These are phyloP conservation scores for Pentalonia nigronervosa DNA, from an alignment of 1,140 invertebrate species.

Conservation along the genomic window DNA sequence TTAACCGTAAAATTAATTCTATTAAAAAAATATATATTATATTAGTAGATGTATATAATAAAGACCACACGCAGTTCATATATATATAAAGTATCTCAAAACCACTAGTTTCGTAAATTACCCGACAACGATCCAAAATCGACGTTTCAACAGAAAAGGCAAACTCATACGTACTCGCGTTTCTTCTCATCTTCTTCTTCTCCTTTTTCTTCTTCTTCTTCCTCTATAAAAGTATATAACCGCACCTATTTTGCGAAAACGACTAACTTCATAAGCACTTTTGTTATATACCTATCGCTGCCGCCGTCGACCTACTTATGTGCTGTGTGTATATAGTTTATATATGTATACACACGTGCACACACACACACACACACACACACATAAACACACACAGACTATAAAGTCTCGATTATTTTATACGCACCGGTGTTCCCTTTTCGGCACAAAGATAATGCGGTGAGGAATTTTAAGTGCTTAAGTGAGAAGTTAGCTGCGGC, in stretches of 20 bases:
- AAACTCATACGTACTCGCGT: neutral
- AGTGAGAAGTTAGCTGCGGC: slow-evolving; percentile 56
- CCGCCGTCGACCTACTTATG: neutral
- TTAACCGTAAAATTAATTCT: slow-evolving; percentile 56
- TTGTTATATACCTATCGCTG: neutral
- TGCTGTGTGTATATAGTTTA: neutral
- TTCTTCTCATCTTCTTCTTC: neutral
- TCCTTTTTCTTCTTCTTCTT: neutral
- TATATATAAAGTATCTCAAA: neutral
- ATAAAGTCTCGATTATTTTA: slow-evolving; percentile 30
- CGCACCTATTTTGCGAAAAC: neutral
- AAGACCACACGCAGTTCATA: slow-evolving; percentile 41
- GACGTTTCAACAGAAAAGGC: neutral
- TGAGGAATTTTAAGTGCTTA: slow-evolving; percentile 53
- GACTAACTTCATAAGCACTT: neutral
- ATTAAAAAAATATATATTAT: slow-evolving; percentile 32
- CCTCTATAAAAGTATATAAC: neutral
- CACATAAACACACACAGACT: too few relatives aligned
- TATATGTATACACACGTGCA: too few relatives aligned
- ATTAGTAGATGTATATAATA: neutral
- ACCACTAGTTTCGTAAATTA: neutral
- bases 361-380: too few relatives aligned
- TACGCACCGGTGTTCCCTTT: neutral
- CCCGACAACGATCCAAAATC: neutral
- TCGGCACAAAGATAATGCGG: neutral